These are phyloP conservation scores for Spinibarbus caldwelli DNA, from an alignment of 2,797 vertebrate species.

Conservation along the genomic window DNA sequence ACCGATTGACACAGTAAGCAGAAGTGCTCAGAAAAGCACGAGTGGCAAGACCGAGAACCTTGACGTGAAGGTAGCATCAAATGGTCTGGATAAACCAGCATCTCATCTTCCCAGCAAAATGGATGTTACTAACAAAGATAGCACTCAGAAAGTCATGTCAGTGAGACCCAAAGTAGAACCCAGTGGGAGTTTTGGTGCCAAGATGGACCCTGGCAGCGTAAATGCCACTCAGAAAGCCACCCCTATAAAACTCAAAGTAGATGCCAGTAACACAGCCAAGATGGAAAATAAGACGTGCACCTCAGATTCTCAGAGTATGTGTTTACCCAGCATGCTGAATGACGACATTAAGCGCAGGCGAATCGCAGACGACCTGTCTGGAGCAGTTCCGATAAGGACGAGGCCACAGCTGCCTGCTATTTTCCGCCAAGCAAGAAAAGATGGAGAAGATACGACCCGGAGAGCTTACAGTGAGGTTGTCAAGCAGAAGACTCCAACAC, in stretches of 20 bases:
- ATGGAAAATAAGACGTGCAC: conserved; percentile 17
- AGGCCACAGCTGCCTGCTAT: conserved; percentile 65
- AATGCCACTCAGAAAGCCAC: conserved; percentile 30
- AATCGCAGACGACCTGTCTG: conserved; percentile 69
- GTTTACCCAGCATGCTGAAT: conserved; percentile 44
- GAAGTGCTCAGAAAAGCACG: conserved; percentile 62
- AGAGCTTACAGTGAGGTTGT: conserved; percentile 81
- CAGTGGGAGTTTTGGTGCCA: not conserved
- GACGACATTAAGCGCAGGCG: conserved; percentile 76
- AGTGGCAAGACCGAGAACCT: conserved; percentile 68
- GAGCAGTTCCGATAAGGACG: conserved; percentile 66
- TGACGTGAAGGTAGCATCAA: conserved; percentile 63
- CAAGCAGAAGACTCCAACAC: conserved; percentile 69
- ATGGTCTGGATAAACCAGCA: conserved; percentile 56
- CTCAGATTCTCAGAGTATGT: conserved; percentile 53
- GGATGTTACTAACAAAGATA: conserved; percentile 45
- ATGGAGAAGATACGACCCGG: conserved; percentile 42
- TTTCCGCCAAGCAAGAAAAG: conserved; percentile 57
- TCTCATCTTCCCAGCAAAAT: conserved; percentile 39
- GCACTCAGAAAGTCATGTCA: conserved; percentile 56
- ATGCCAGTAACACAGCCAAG: not conserved
- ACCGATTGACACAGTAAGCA: conserved; percentile 61
- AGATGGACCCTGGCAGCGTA: conserved; percentile 6
- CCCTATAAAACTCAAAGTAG: conserved; percentile 21
- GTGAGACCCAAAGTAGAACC: conserved; percentile 43